Evolutionary conservation across 23 tunicate species (phyloP), one percentile per base, ranked within the genome.

Genomic region (Ciona savignyi): DNA sequence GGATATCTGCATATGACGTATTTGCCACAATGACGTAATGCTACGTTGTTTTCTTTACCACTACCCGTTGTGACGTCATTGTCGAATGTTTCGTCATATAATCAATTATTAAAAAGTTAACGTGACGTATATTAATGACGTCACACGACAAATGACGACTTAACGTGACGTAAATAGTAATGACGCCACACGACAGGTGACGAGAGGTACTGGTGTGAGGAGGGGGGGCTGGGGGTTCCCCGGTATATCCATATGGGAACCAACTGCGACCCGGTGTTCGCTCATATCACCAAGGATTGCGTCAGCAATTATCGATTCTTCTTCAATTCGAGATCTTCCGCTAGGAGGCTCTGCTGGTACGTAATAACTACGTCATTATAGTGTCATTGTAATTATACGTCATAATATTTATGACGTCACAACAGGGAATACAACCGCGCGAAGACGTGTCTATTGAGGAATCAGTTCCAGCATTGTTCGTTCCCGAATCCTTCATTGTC

Each of bases 351-450:
- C 0, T 80, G 84, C 65, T 62, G 84, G 84, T 80, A 62, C 0
- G 3, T 29, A 32, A 71, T 15, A 71, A 11, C 61, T 11, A 11
- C 20, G 15, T 49, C 20, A 15, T 49, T 49, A 49, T 49, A 49
- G 61, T 20, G 20, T 49, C 20, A 20, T 49, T 15, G 15, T 49
- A 49, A 49, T 49, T 11, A 49, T 49, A 49, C 61, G 15, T 49
- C 15, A 49, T 15, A 49, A 11, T 49, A 20, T 49, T 49, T 49
- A 49, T n/a, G n/a, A n/a, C n/a, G n/a, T n/a, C n/a, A n/a, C n/a
- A n/a, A n/a, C n/a, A n/a, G 84, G 25, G 84, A 80, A 27, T 80
- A 80, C 70, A 71, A 71, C 71, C 68, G 35, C 25, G 84, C 84
- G 1, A 27, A 71, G 70, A 61, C 67, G 3, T 80, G 84, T 60